Evolutionary conservation across 2,113 vertebrate species (phyloP).

Genomic region (Thomomys bottae): DNA sequence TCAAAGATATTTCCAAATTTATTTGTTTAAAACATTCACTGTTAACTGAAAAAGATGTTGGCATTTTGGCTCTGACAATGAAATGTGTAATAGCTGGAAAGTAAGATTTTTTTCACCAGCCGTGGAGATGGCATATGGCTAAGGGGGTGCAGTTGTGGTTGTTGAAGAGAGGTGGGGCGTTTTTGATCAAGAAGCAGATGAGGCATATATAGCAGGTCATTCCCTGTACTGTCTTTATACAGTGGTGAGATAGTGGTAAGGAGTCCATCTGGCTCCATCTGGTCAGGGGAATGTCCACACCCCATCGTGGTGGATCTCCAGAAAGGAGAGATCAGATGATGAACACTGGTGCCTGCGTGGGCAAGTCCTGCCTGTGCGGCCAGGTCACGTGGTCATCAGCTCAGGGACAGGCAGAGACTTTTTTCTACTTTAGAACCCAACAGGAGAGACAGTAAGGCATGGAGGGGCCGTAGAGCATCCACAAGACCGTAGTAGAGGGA

Average conservation of each 20-base stretch:
- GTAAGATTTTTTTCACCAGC: background rate
- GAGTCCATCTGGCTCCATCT: background rate
- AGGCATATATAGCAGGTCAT: background rate
- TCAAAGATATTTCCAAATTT: background rate
- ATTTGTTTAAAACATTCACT: background rate
- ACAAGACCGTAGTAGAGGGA: background rate
- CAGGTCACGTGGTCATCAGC: background rate
- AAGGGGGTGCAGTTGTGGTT: background rate
- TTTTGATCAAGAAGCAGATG: no score
- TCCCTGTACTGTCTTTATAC: background rate
- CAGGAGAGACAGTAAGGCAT: rapidly evolving
- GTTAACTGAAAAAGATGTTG: background rate
- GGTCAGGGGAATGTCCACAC: background rate
- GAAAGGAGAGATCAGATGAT: background rate
- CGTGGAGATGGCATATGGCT: background rate
- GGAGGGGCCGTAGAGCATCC: background rate
- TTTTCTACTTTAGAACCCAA: background rate
- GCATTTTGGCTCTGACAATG: background rate
- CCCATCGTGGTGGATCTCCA: background rate
- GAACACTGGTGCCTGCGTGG: no score
- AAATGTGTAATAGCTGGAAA: background rate
- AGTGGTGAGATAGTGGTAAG: background rate
- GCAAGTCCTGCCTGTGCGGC: background rate
- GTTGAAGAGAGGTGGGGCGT: background rate
- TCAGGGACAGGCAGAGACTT: background rate